Percentiles rank a stretch among this genome's conserved stretches.
phyloP scores from a whole-genome alignment of 2,888 invertebrate genomes.

The Ormyrus rosae region DNA sequence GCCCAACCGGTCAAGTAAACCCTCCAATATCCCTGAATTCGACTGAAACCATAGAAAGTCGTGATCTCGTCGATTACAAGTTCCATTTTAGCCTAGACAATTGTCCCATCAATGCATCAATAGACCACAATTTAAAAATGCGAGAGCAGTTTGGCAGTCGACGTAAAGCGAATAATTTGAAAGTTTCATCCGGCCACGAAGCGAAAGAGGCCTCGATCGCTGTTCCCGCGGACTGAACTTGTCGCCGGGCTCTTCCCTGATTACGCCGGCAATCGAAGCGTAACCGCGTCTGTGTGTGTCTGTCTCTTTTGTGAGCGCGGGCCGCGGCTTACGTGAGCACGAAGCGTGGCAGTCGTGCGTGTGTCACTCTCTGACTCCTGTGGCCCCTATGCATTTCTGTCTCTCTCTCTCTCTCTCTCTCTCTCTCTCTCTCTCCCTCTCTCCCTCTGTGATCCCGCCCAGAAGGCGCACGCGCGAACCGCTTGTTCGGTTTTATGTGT shows the following conservation, averaged over 20 bases:
- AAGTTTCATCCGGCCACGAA: no score
- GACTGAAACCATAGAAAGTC: no score
- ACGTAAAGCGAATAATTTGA: no score
- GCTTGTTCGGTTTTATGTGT: background rate
- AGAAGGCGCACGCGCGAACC: conserved; percentile 70
- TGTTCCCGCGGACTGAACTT: conserved; percentile 25
- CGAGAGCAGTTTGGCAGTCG: no score
- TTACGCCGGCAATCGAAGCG: conserved; percentile 69
- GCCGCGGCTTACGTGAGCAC: conserved; percentile 69
- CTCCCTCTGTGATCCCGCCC: conserved; percentile 71
- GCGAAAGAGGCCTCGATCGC: no score
- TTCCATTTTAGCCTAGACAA: no score
- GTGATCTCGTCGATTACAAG: no score
- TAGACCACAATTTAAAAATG: no score
- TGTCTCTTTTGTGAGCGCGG: conserved; percentile 57
- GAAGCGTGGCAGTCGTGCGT: conserved; percentile 75
- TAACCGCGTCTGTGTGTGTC: conserved; percentile 62
- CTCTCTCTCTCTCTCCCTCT: conserved; percentile 56
- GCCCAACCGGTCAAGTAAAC: no score
- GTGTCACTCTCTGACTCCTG: conserved; percentile 72
- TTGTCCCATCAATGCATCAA: no score
- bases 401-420: background rate
- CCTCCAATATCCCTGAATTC: no score
- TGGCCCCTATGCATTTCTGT: background rate
- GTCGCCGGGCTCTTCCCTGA: conserved; percentile 49